Base-by-base conservation (phyloP, 2,113 vertebrate genomes). In the Daubentonia madagascariensis region DNA sequence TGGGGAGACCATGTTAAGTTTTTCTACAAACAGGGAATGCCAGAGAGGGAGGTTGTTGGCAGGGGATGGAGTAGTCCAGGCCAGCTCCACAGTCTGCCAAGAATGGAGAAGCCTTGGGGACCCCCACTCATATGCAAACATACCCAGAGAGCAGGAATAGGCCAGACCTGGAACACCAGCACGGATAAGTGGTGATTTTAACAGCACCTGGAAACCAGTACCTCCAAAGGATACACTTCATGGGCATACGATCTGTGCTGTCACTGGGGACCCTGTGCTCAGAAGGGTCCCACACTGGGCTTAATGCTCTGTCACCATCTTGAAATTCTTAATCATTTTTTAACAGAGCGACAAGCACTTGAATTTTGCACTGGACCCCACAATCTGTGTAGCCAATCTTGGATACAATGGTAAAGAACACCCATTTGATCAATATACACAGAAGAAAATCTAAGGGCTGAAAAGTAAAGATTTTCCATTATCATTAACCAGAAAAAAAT, bases 281-380 rank as follows among this genome's bases (percentile, higher is more conserved):
- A 45, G 1, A 94, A 67, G 17, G n/a, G 8, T 32, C 52, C 37
- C 67, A 25, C 18, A 25, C 35, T 22, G 63, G 40, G 28, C 6
- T 75, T 72, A 89, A 52, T 25, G 32, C 28, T 67, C 63, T 91
- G 70, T 67, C n/a, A n/a, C n/a, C 30, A 54, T 25, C 57, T 13
- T 52, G 43, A 65, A 54, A 37, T 48, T 50, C 20, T 79, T 57
- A 68, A 4, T 90, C 30, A 45, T 67, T 52, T 85, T 80, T 78
- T 72, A 35, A 95, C 67, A 80, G 14, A 37, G 50, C 25, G 45
- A 45, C 32, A 88, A 81, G 35, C 32, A 94, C 93, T 81, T 88
- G 65, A 75, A 81, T 67, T 97, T 85, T 76, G 35, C 35, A 79
- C 17, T 57, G 81, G 67, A 28, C 14, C 30, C 79, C 37, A 50